Conservation (phyloP, 2,797 vertebrate genomes). For the Sebastes itinus region DNA sequence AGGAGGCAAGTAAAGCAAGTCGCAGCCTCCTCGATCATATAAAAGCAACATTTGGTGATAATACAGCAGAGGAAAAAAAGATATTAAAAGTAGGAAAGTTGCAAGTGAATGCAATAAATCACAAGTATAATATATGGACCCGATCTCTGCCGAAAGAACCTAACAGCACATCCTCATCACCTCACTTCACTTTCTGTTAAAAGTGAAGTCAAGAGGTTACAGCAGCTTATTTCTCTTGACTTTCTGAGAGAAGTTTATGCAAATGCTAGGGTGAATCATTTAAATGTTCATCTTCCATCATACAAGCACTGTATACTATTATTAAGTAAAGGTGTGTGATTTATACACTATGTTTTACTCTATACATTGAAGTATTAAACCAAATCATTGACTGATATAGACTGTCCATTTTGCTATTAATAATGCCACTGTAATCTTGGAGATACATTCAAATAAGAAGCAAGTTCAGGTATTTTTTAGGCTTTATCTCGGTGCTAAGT, state of each 20-base stretch:
- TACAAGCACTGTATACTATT: not conserved
- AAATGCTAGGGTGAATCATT: not conserved
- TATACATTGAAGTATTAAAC: not conserved
- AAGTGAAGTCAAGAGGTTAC: not conserved
- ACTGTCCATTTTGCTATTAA: not conserved
- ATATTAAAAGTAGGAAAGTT: not conserved
- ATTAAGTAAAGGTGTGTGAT: not conserved
- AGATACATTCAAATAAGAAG: not conserved
- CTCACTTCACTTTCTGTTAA: not conserved
- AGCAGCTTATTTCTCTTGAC: not conserved
- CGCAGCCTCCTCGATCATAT: not conserved
- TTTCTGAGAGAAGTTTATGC: not conserved
- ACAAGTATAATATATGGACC: not conserved
- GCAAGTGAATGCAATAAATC: not conserved
- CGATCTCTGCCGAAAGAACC: not conserved
- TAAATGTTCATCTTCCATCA: not conserved
- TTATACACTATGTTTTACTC: not conserved
- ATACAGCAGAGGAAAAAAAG: not conserved
- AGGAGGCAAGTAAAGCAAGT: conserved; percentile 15
- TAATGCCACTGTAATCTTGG: not conserved
- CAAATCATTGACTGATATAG: not conserved
- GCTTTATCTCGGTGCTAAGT: not conserved
- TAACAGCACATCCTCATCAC: not conserved
- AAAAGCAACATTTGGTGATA: not conserved
- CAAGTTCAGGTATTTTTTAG: not conserved